Base-by-base conservation (phyloP, 2,113 vertebrate genomes). In the Cyanoderma ruficeps region DNA sequence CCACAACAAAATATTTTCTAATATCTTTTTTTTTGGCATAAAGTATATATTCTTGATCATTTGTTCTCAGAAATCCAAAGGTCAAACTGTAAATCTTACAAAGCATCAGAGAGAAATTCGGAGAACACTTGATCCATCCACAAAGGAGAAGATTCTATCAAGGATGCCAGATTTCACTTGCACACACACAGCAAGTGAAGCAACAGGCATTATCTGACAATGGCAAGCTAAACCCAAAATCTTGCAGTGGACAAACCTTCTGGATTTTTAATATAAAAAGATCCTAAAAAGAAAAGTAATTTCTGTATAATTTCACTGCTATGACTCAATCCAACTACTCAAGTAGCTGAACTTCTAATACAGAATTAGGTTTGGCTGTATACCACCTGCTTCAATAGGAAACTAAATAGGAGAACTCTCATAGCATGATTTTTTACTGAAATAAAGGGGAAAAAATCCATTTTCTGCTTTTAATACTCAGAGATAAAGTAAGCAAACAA, bases 401-500 rank as follows among this genome's bases (percentile, higher is more conserved):
- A 79, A 69, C 23, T 57, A 60, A 75, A 52, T 3, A 15, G 10
- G 17, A 10, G 16, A 86, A 67, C 35, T 63, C 52, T 89, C 39
- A 60, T 1, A 80, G 76, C 4, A 11, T 22, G 22, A 59, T 72
- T 90, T 86, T 27, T 53, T 69, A 46, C 33, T 44, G 49, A 80
- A 41, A 41, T 18, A 75, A 88, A 80, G 10, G 31, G 42, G 47
- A 60, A 87, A 93, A 91, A 91, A 87, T n/a, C 77, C 23, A 23
- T 87, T 93, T 93, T 89, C 90, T 92, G 56, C 69, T 79, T 93
- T 84, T 84, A 94, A 91, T 89, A 84, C 67, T 77, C 41, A 47
- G 68, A 93, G 84, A 61, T 85, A 87, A 91, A 50, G 39, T 82
- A 82, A 94, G 84, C 35, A 95, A 94, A 94, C 84, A 93, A 89